Evolutionary conservation across 2,888 invertebrate species (phyloP).

Genomic region (Bombylius major): DNA sequence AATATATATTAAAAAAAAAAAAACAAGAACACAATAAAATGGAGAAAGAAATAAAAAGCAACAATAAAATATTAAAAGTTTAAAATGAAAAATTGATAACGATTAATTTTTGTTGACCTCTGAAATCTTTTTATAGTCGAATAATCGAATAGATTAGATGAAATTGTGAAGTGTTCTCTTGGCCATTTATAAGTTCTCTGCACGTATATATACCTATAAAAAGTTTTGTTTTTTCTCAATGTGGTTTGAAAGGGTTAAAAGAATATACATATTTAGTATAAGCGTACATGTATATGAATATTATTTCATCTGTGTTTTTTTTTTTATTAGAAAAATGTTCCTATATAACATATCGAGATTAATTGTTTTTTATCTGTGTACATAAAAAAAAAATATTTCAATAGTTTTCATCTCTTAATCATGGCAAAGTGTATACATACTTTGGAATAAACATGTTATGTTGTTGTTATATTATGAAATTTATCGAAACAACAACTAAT

Average conservation of each 20-base stretch:
- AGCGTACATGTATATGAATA: too few relatives aligned
- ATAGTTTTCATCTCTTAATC: constrained; percentile 14
- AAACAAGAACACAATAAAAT: too few relatives aligned
- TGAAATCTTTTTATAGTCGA: constrained; percentile 1
- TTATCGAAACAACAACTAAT: too few relatives aligned
- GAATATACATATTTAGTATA: too few relatives aligned
- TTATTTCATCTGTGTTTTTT: too few relatives aligned
- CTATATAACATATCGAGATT: constrained; percentile 5
- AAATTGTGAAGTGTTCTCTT: too few relatives aligned
- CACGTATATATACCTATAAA: too few relatives aligned
- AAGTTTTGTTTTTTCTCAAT: too few relatives aligned
- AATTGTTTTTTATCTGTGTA: constrained; percentile 10
- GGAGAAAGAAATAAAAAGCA: not conserved
- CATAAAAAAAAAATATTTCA: not conserved
- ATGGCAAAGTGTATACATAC: too few relatives aligned
- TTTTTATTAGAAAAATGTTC: not conserved
- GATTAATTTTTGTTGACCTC: constrained; percentile 13
- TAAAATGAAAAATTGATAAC: constrained; percentile 10
- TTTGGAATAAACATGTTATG: not conserved
- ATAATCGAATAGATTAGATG: not conserved
- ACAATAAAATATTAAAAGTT: not conserved
- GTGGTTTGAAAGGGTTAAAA: too few relatives aligned
- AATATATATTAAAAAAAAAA: not conserved
- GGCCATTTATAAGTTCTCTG: too few relatives aligned
- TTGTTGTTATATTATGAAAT: not conserved